Base-by-base conservation (phyloP, 2,888 invertebrate species). In the Rhyacophila evoluta region DNA sequence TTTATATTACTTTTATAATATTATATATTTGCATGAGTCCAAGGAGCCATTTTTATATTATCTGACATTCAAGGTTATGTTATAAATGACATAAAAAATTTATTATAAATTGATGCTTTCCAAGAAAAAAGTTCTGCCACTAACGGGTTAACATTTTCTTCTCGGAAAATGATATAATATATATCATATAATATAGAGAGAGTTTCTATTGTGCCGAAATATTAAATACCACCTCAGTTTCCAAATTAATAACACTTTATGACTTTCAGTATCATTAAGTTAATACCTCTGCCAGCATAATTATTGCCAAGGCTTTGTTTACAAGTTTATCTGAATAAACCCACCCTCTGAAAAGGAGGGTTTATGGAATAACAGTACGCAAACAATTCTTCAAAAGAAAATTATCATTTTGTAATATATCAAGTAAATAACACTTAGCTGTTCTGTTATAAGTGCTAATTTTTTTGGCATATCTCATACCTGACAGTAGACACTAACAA, bases 271-370 rank as follows among this genome's bases (percentile, higher is more conserved):
- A 76, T 81, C 81, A 81, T 81, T 81, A 78, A 78, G 76, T 81
- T 78, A 81, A 81, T 81, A 81, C 78, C 80, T 81, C 81, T 78
- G 74, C 37, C 81, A 75, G 81, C 78, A 76, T 78, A 78, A 81
- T 78, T 74, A 81, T 76, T 81, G 76, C 73, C 29, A 33, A 41
- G 76, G 72, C 78, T 80, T 80, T 80, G 80, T 80, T 80, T 80
- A 80, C 80, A 80, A 80, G 78, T 80, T 80, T 78, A 80, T 80
- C 80, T 73, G 80, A 80, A 78, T 78, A 80, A 80, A 74, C 78
- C 78, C 72, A 41, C 76, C 71, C 76, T 70, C 36, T 19, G 55
- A 25, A 55, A 12, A 25, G 55, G 10, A 19, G 55, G 25, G 55
- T 55, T 55, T 55, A 55, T 55, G 55, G 28, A 6, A 29, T 6